phyloP scores from a whole-genome alignment of 2,888 invertebrate species.

The Erebia aethiops region DNA sequence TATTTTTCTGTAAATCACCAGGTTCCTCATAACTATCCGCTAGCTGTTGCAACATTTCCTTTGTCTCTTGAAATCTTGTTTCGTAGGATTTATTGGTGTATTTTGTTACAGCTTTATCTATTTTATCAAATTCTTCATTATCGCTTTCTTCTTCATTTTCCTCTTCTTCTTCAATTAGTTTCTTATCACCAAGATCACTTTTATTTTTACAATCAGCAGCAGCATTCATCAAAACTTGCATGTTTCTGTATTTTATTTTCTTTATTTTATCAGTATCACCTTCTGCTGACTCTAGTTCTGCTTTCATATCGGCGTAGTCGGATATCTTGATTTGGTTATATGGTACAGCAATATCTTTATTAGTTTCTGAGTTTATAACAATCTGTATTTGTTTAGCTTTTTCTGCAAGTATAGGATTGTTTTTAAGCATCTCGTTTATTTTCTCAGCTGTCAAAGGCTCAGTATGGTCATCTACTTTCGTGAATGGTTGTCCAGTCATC shows the following conservation, averaged over 20 bases:
- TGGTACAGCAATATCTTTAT: slow-evolving; percentile 55
- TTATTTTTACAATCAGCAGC: slow-evolving; percentile 46
- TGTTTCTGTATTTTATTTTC: slow-evolving; percentile 66
- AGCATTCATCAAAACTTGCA: slow-evolving; percentile 62
- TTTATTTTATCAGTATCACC: slow-evolving; percentile 58
- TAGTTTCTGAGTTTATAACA: slow-evolving; percentile 48
- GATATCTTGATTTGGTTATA: slow-evolving; percentile 62
- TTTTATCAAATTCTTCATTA: slow-evolving; percentile 64
- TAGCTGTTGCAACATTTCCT: slow-evolving; percentile 67
- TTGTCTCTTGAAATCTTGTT: slow-evolving; percentile 71
- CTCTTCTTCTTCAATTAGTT: slow-evolving; percentile 32
- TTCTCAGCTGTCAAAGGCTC: slow-evolving; percentile 59
- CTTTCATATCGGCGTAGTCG: slow-evolving; percentile 52
- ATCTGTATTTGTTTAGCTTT: slow-evolving; percentile 76
- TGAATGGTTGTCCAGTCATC: slow-evolving; percentile 77
- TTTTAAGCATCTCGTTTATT: slow-evolving; percentile 62
- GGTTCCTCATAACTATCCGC: slow-evolving; percentile 65
- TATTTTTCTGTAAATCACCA: slow-evolving; percentile 38
- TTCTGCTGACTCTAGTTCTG: slow-evolving; percentile 59
- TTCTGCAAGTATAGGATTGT: slow-evolving; percentile 65
- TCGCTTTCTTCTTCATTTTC: slow-evolving; percentile 47
- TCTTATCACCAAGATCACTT: slow-evolving; percentile 22
- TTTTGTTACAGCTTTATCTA: slow-evolving; percentile 69
- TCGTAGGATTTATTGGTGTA: slow-evolving; percentile 73
- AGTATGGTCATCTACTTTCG: slow-evolving; percentile 59